Percentiles rank a stretch among this genome's conserved stretches.
Evolutionary conservation across 2,113 vertebrate genomes (phyloP).

Genomic region (Microcebus tavaratra): DNA sequence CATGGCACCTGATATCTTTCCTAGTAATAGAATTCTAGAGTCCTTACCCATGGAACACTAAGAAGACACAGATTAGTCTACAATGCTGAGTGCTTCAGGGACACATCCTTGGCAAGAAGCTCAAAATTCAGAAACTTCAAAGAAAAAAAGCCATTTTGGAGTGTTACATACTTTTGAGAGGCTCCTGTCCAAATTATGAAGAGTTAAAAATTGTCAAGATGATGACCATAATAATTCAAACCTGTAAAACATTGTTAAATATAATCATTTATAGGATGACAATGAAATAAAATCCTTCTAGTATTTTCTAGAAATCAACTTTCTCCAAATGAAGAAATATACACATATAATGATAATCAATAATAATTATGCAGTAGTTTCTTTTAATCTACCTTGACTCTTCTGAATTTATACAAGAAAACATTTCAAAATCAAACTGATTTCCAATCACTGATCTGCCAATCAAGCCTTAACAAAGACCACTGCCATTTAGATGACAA

Average conservation of each 20-base stretch:
- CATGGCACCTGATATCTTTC: background rate
- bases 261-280: background rate
- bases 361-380: background rate
- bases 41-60: background rate
- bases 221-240: background rate
- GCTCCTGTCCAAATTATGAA: background rate
- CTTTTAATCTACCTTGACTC: background rate
- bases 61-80: background rate
- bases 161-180: background rate
- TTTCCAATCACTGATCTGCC: background rate
- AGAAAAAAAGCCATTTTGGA: background rate
- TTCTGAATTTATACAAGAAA: slow-evolving; percentile 30
- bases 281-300: background rate
- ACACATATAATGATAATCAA: background rate
- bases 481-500: background rate
- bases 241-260: background rate
- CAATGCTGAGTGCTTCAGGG: background rate
- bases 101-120: background rate
- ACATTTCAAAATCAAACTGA: background rate
- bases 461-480: slow-evolving; percentile 17
- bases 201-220: background rate
- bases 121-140: background rate
- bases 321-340: background rate
- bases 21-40: background rate
- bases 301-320: background rate